Evolutionary conservation across 2,888 invertebrate genomes (phyloP).

Genomic region (Heliconius cydno): DNA sequence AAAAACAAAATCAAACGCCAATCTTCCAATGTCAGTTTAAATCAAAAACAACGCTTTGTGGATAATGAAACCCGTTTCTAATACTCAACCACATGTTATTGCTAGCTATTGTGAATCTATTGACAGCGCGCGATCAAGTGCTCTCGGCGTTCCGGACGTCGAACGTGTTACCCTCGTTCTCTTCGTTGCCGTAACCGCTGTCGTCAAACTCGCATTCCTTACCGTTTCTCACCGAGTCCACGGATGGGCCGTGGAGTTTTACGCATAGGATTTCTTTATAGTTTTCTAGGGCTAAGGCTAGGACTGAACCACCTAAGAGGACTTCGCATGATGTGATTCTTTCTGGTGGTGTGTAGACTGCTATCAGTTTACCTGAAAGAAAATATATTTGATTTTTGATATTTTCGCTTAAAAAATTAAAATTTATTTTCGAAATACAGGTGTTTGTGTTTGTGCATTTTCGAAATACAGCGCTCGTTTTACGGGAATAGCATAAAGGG

Average conservation of each 20-base stretch:
- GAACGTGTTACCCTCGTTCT: constrained; percentile 73
- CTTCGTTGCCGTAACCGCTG: constrained; percentile 70
- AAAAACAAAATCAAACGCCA: background rate
- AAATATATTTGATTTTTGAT: background rate
- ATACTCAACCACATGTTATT: constrained; percentile 44
- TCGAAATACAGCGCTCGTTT: too few relatives aligned
- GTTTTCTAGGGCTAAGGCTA: constrained; percentile 88
- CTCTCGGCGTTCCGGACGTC: constrained; percentile 78
- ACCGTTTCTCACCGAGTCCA: constrained; percentile 67
- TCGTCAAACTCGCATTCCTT: constrained; percentile 82
- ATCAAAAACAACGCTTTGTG: background rate
- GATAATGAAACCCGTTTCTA: constrained; percentile 18
- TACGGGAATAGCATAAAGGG: too few relatives aligned
- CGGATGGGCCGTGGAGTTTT: constrained; percentile 77
- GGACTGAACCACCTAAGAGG: constrained; percentile 87
- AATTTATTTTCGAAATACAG: background rate
- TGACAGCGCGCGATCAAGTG: constrained; percentile 61
- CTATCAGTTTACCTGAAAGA: constrained; percentile 87
- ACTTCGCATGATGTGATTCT: constrained; percentile 91
- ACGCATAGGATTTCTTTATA: constrained; percentile 86
- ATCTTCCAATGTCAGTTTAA: background rate
- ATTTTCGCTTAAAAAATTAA: background rate
- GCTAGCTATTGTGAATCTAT: constrained; percentile 38
- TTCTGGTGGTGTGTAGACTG: constrained; percentile 90
- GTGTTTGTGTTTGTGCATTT: too few relatives aligned